Base-by-base conservation (phyloP, 1,140 invertebrate species). In the Pentalonia nigronervosa region DNA sequence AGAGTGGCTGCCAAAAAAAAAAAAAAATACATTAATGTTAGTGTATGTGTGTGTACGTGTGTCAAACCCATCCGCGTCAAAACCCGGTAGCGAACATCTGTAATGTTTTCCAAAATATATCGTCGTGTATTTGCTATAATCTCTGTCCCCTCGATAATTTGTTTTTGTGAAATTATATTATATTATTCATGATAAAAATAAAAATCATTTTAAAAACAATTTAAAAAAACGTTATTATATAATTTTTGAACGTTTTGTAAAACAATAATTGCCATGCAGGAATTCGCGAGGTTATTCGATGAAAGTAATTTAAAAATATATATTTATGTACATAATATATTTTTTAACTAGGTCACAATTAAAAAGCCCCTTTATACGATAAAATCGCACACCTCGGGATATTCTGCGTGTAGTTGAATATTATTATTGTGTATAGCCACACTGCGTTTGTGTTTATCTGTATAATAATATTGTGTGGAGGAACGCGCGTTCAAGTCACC, bases 311-410 rank as follows among this genome's bases (percentile, higher is more conserved):
- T 47, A 11, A 86, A 86, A 86, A 25, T 25, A 36, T 88, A 87
- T 50, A 25, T 84, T 3, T 45, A 30, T 84, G 23, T 84, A 86
- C 45, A 34, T n/a, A 53, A 21, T 36, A 34, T 90, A 60, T 90
- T 90, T n/a, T 25, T 67, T 90, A 90, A 90, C 41, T 90, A n/a
- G 89, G 89, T 90, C 89, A 90, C 89, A 67, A 47, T 67, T 90
- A n/a, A 45, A 60, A 41, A 45, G 23, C 14, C 89, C 53, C 36
- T 90, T 90, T 45, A 23, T 84, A 53, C 36, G 89, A 89, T 89
- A 56, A 89, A 56, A 89, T 89, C 88, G 25, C 14, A 90, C 89
- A 90, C 56, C 89, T 90, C 89, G 14, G 89, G 53, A 60, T 90
- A 90, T 67, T 67, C 50, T 56, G 36, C 56, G 25, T 47, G 89